These are phyloP conservation scores for Malurus cyaneus DNA, from an alignment of 2,113 vertebrate species.

Conservation along the genomic window DNA sequence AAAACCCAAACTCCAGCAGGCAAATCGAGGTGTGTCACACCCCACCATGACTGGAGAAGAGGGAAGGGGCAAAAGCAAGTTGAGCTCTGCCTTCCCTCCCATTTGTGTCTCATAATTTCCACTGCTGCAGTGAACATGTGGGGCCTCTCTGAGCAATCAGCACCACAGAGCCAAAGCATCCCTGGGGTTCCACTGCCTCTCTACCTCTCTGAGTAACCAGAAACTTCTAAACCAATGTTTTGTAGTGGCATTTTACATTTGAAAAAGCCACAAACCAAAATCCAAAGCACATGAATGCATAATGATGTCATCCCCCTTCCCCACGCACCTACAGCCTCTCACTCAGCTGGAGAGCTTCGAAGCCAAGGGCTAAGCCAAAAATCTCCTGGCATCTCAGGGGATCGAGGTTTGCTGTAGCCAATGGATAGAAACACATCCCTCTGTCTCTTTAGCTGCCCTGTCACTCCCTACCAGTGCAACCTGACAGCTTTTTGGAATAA, in stretches of 20 bases:
- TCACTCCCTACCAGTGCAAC: background rate
- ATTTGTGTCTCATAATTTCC: background rate
- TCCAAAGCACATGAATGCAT: background rate
- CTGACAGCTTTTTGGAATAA: background rate
- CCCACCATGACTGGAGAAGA: background rate
- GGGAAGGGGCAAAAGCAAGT: background rate
- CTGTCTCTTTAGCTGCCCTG: background rate
- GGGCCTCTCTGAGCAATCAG: background rate
- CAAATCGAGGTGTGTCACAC: accelerated
- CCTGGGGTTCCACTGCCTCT: background rate
- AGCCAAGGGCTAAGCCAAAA: background rate
- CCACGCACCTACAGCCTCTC: background rate
- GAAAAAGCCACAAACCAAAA: background rate
- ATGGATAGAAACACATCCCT: background rate
- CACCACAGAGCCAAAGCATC: background rate
- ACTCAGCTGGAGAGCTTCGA: background rate
- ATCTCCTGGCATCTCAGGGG: background rate
- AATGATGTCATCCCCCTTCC: background rate
- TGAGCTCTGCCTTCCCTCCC: background rate
- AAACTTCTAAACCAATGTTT: background rate
- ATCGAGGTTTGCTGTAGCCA: background rate
- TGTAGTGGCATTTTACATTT: background rate
- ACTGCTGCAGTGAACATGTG: background rate
- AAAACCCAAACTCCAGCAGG: background rate
- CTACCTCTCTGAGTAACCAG: background rate